Percentiles rank a stretch among this genome's conserved stretches.
Conservation (phyloP, 1,140 invertebrate species). For the Conus betulinus region DNA sequence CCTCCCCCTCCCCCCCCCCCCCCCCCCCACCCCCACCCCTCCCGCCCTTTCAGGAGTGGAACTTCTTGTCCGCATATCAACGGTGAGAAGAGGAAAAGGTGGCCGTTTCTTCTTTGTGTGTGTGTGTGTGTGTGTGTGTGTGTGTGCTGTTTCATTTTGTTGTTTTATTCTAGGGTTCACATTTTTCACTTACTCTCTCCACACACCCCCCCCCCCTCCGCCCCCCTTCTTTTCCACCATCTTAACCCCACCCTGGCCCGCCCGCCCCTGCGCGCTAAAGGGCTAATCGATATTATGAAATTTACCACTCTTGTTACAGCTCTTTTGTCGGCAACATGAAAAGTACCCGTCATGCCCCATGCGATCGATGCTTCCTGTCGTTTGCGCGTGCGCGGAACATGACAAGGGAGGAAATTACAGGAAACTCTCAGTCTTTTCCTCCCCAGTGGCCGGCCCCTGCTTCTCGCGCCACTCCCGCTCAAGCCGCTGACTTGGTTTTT, state of each 20-base stretch:
- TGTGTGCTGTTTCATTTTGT: not conserved
- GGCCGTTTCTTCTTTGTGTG: too few relatives aligned
- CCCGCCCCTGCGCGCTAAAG: not conserved
- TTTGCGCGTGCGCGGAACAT: conserved; percentile 25
- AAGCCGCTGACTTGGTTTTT: too few relatives aligned
- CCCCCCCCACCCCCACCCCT: too few relatives aligned
- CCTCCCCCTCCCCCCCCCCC: not conserved
- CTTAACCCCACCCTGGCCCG: too few relatives aligned
- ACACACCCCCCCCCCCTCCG: not conserved
- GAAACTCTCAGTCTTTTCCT: conserved; percentile 36
- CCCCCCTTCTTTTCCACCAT: not conserved
- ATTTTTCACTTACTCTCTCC: not conserved
- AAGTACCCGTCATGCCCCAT: conserved; percentile 22
- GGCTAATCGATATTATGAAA: not conserved
- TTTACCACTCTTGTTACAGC: not conserved
- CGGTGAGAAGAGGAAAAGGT: too few relatives aligned
- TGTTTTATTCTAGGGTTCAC: not conserved
- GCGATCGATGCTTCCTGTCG: conserved; percentile 29
- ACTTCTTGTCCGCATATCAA: not conserved
- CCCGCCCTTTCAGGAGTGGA: not conserved
- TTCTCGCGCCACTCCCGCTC: too few relatives aligned
- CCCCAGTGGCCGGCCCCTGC: not conserved
- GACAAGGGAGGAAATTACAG: conserved; percentile 40
- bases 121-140: too few relatives aligned
- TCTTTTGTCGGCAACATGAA: conserved; percentile 10